Conservation (phyloP, 1,140 invertebrate species). For the Brachionus manjavacas region DNA sequence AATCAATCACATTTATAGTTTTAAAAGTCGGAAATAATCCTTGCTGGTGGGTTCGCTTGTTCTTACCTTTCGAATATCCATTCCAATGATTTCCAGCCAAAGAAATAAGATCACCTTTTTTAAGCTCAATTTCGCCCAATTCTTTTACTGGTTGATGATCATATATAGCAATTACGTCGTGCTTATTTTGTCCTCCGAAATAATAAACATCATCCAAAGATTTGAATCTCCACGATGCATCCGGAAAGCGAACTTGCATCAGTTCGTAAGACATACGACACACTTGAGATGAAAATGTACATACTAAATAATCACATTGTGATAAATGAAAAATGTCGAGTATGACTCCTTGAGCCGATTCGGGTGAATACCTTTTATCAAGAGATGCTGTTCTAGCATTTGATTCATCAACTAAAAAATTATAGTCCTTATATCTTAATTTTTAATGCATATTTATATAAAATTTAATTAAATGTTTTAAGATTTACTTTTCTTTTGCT, state of each 20-base stretch:
- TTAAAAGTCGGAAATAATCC: conserved; percentile 61
- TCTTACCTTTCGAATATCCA: conserved; percentile 81
- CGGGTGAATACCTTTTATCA: conserved; percentile 77
- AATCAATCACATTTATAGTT: conserved; percentile 43
- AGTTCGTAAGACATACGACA: conserved; percentile 92
- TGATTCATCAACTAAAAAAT: conserved; percentile 67
- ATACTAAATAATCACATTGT: conserved; percentile 80
- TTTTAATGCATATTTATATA: background rate
- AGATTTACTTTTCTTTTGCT: conserved; percentile 56
- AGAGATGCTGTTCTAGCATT: conserved; percentile 82
- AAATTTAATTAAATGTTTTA: background rate
- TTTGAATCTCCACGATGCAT: conserved; percentile 74
- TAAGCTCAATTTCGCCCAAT: conserved; percentile 69
- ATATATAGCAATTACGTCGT: conserved; percentile 72
- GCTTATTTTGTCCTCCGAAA: conserved; percentile 86
- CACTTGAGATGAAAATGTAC: conserved; percentile 93
- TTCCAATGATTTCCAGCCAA: conserved; percentile 96
- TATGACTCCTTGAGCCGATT: conserved; percentile 81
- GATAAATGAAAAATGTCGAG: conserved; percentile 83
- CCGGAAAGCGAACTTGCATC: conserved; percentile 80
- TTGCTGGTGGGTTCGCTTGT: conserved; percentile 67
- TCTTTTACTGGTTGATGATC: conserved; percentile 66
- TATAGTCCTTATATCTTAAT: conserved; percentile 74
- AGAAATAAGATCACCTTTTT: conserved; percentile 75
- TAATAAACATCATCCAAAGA: conserved; percentile 96